A percentile compares a stretch with the other conserved stretches of the same genome.
These are phyloP conservation scores for Rhyacichthys aspro DNA, from an alignment of 2,797 vertebrate genomes.

Conservation along the genomic window DNA sequence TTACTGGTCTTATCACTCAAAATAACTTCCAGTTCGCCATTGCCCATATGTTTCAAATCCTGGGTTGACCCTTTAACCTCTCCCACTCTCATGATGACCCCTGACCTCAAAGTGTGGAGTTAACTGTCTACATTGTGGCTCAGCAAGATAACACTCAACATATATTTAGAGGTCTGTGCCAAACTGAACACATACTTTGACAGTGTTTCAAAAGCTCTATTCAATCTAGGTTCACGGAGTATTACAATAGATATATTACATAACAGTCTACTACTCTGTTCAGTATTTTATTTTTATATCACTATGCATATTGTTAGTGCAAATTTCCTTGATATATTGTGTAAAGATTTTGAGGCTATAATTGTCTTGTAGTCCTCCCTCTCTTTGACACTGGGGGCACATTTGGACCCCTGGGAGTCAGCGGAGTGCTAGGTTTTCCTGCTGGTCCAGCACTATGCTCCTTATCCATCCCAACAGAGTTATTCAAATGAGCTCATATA, in stretches of 20 bases:
- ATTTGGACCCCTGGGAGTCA: constrained; percentile 22
- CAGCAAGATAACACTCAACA: constrained; percentile 40
- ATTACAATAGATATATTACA: too few relatives aligned
- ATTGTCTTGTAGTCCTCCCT: constrained; percentile 6
- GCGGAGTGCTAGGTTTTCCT: constrained; percentile 45
- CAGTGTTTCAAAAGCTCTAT: too few relatives aligned
- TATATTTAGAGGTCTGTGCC: background rate
- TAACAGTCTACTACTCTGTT: constrained; percentile 6
- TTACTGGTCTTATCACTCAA: too few relatives aligned
- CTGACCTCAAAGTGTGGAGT: constrained; percentile 18
- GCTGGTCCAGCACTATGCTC: constrained; percentile 57
- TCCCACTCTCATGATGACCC: constrained; percentile 29
- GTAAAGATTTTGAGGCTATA: constrained; percentile 10
- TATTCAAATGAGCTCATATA: constrained; percentile 75
- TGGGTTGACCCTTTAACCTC: constrained; percentile 33
- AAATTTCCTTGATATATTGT: constrained; percentile 10
- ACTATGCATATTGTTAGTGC: background rate
- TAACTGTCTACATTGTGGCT: constrained; percentile 39
- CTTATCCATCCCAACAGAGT: constrained; percentile 62
- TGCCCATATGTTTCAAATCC: background rate
- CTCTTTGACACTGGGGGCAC: constrained; percentile 16
- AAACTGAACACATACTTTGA: constrained; percentile 1
- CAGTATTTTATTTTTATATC: constrained; percentile 2
- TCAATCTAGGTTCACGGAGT: too few relatives aligned
- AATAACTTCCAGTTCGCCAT: too few relatives aligned